These are phyloP conservation scores for Rhorus exstirpatorius DNA, from an alignment of 2,888 invertebrate genomes.

Conservation along the genomic window DNA sequence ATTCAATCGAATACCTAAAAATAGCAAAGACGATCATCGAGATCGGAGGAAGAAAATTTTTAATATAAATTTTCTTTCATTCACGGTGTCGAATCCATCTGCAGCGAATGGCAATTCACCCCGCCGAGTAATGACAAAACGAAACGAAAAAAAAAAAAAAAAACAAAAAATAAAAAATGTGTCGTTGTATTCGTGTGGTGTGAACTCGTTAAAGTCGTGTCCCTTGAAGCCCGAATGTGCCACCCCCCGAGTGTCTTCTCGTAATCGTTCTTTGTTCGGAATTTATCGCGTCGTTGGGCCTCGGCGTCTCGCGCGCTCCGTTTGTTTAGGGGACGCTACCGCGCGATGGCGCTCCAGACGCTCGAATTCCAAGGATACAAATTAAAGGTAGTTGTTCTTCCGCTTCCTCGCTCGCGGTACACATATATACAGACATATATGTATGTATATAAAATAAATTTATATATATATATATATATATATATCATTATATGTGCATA, in stretches of 20 bases:
- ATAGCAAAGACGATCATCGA: too few relatives aligned
- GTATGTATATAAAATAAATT: neutral
- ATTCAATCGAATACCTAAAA: too few relatives aligned
- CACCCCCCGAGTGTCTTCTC: slow-evolving; percentile 23
- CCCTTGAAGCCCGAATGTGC: neutral
- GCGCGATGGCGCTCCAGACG: slow-evolving; percentile 13
- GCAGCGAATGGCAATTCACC: neutral
- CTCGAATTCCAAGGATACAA: slow-evolving; percentile 66
- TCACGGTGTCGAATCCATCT: neutral
- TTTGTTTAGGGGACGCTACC: slow-evolving; percentile 24
- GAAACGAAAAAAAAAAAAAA: slow-evolving; percentile 7
- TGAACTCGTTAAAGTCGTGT: slow-evolving; percentile 39
- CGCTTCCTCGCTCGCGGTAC: slow-evolving; percentile 28
- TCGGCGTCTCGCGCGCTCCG: slow-evolving; percentile 13
- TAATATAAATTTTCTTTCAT: too few relatives aligned
- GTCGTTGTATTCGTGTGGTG: slow-evolving; percentile 37
- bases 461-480: neutral
- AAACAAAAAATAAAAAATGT: slow-evolving; percentile 33
- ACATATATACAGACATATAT: neutral
- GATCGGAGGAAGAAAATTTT: too few relatives aligned
- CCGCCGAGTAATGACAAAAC: neutral
- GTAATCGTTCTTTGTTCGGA: slow-evolving; percentile 61
- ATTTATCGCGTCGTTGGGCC: slow-evolving; percentile 56
- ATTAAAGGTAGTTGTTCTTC: slow-evolving; percentile 64
- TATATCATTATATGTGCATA: neutral